Evolutionary conservation across 1,140 invertebrate species (phyloP).

Genomic region (Latrodectus geometricus): DNA sequence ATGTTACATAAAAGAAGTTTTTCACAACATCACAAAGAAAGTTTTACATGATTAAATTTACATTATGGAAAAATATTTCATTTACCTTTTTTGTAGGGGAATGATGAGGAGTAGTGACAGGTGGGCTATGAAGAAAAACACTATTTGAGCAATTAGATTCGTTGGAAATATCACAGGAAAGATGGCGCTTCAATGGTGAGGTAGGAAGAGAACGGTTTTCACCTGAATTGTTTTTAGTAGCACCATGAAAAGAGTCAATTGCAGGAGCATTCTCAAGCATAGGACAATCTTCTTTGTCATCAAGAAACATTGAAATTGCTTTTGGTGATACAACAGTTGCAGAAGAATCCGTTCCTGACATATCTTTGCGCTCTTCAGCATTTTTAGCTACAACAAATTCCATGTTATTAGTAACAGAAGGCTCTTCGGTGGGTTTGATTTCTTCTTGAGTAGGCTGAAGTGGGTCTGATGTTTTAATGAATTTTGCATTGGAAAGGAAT

Average conservation of each 20-base stretch:
- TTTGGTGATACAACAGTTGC: conserved; percentile 45
- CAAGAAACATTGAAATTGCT: background rate
- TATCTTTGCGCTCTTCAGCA: conserved; percentile 24
- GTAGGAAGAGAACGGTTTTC: conserved; percentile 18
- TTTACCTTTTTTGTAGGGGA: conserved; percentile 31
- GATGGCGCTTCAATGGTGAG: conserved; percentile 44
- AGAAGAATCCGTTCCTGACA: conserved; percentile 47
- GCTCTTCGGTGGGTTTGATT: conserved; percentile 10
- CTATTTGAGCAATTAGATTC: conserved; percentile 44
- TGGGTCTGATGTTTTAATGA: conserved; percentile 51
- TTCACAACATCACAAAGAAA: no score
- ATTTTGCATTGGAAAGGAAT: conserved; percentile 34
- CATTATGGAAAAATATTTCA: background rate
- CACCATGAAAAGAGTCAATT: conserved; percentile 30
- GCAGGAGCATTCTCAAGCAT: background rate
- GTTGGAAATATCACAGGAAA: conserved; percentile 55
- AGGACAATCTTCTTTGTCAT: conserved; percentile 31
- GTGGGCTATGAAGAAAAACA: conserved; percentile 18
- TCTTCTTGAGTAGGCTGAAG: conserved; percentile 47
- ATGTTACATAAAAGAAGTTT: no score
- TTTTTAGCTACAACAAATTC: conserved; percentile 31
- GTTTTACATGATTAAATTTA: background rate
- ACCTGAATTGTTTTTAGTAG: conserved; percentile 16
- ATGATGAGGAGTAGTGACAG: conserved; percentile 2
- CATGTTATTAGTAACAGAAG: conserved; percentile 12